phyloP scores from a whole-genome alignment of 2,113 vertebrate genomes.

The Misgurnus anguillicaudatus region DNA sequence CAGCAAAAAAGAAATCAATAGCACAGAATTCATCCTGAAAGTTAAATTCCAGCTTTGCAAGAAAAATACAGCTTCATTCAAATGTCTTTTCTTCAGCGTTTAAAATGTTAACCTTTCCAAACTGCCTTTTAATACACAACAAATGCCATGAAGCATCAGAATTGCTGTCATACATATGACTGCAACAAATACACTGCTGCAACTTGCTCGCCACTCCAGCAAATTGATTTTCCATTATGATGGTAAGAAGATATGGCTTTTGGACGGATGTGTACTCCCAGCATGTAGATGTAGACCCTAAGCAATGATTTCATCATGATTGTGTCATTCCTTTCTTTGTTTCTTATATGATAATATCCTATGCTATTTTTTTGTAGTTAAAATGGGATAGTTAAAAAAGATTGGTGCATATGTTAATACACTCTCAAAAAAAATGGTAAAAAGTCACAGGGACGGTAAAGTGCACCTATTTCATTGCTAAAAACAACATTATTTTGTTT shows the following conservation, averaged over 20 bases:
- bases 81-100: neutral
- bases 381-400: too few species aligned
- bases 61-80: neutral
- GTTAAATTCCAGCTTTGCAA: neutral
- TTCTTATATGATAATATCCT: neutral
- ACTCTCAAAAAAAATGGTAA: too few species aligned
- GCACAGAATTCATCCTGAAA: slow-evolving; percentile 59
- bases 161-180: slow-evolving; percentile 22
- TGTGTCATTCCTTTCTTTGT: too few species aligned
- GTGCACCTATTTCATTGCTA: too few species aligned
- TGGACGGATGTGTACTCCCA: slow-evolving; percentile 61
- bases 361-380: neutral
- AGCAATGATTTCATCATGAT: neutral
- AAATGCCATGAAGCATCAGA: slow-evolving; percentile 17
- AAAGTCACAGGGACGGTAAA: too few species aligned
- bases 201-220: slow-evolving; percentile 47
- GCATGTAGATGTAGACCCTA: slow-evolving; percentile 42
- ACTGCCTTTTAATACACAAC: slow-evolving; percentile 16
- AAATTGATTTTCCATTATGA: slow-evolving; percentile 73
- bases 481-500: too few species aligned
- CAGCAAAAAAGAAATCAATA: slow-evolving; percentile 63
- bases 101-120: neutral
- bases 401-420: too few species aligned
- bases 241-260: slow-evolving; percentile 75
- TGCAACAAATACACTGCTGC: slow-evolving; percentile 33